A percentile compares a stretch with the other conserved stretches of the same genome.
phyloP scores from a whole-genome alignment of 2,888 invertebrate genomes.

The Aleiodes leptofemur region DNA sequence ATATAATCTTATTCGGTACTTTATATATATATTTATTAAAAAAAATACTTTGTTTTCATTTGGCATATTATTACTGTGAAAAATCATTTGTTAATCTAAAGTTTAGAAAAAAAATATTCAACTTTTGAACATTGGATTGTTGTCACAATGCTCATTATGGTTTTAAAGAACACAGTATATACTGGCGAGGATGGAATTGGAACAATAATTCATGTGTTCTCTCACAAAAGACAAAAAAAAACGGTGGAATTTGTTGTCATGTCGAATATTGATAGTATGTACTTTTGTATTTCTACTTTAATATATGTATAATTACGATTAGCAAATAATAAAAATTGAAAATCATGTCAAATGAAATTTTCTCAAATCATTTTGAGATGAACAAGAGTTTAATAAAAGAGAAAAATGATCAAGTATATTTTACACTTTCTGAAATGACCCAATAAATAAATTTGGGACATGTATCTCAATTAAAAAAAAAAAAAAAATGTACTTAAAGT shows the following conservation, averaged over 20 bases:
- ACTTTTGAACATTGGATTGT: conserved; percentile 37
- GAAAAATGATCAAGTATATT: conserved; percentile 40
- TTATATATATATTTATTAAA: conserved; percentile 14
- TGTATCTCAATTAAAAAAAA: conserved; percentile 41
- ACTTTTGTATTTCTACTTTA: conserved; percentile 37
- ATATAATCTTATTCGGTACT: conserved; percentile 18
- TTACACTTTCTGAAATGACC: conserved; percentile 31
- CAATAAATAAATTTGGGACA: conserved; percentile 15
- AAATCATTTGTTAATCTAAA: conserved; percentile 13
- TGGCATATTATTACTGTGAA: not conserved
- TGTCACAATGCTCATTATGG: conserved; percentile 37
- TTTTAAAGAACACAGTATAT: conserved; percentile 28
- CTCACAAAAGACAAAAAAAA: conserved; percentile 46
- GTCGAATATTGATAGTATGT: conserved; percentile 51
- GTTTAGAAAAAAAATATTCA: not conserved
- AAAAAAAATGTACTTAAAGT: conserved; percentile 44
- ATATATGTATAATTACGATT: conserved; percentile 33
- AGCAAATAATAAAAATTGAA: conserved; percentile 39
- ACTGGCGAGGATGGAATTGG: conserved; percentile 38
- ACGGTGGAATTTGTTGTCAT: conserved; percentile 50
- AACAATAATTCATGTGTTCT: conserved; percentile 59
- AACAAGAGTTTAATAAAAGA: not conserved
- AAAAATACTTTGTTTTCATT: not conserved
- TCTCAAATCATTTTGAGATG: conserved; percentile 24
- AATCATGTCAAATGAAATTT: conserved; percentile 28